Evolutionary conservation across 2,113 vertebrate species (phyloP).

Genomic region (Catagonus wagneri): DNA sequence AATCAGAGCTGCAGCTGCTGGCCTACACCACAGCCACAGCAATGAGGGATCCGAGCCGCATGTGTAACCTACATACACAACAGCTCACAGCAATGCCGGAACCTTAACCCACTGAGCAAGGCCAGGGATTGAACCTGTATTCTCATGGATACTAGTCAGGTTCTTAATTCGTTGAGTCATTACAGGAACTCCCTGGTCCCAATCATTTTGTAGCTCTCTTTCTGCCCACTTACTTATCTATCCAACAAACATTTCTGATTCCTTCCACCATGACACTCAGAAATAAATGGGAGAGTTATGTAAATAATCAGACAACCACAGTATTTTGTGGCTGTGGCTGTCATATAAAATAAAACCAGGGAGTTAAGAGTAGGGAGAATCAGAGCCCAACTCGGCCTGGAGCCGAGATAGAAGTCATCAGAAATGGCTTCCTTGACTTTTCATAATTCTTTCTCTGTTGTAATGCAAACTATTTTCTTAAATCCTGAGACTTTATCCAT

Average conservation of each 20-base stretch:
- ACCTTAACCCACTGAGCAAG: no score
- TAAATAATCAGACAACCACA: background rate
- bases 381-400: background rate
- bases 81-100: no score
- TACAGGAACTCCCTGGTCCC: background rate
- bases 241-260: constrained; percentile 15
- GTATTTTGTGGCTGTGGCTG: background rate
- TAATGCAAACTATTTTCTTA: constrained; percentile 54
- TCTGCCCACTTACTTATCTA: background rate
- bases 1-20: no score
- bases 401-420: background rate
- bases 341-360: background rate
- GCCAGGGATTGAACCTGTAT: no score
- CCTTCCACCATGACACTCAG: background rate
- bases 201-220: background rate
- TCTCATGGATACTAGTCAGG: no score
- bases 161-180: no score
- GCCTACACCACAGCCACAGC: no score
- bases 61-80: no score
- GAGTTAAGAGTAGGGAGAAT: background rate
- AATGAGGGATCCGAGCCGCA: no score
- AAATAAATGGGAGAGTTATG: background rate
- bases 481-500: constrained; percentile 10
- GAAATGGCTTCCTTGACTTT: background rate
- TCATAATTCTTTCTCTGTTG: background rate